These are phyloP conservation scores for Pipistrellus pygmaeus DNA, from an alignment of 2,797 vertebrate species.

Conservation along the genomic window DNA sequence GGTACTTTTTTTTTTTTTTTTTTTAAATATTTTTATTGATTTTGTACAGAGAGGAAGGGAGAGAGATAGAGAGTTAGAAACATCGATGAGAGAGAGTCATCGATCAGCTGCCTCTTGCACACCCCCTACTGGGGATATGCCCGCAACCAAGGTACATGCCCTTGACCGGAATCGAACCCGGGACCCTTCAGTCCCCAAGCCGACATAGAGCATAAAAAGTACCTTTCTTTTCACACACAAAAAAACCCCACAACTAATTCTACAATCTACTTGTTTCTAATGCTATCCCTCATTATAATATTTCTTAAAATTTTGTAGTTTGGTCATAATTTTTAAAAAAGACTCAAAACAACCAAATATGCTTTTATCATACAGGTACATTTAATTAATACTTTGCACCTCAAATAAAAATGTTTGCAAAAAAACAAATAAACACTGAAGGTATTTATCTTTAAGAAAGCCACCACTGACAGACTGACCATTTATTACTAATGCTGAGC, in stretches of 20 bases:
- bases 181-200: too few species aligned
- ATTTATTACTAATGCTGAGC: slow-evolving; percentile 43
- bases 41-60: too few species aligned
- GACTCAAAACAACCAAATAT: background rate
- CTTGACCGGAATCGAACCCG: too few species aligned
- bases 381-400: slow-evolving; percentile 31
- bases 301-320: slow-evolving; percentile 50
- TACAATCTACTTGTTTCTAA: background rate
- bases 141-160: too few species aligned
- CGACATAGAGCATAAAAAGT: background rate
- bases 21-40: too few species aligned
- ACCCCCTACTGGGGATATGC: too few species aligned
- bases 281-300: background rate
- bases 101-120: too few species aligned
- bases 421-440: background rate
- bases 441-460: slow-evolving; percentile 32
- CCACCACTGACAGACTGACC: background rate
- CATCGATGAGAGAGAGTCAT: too few species aligned
- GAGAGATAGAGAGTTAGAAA: too few species aligned
- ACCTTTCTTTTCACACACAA: background rate
- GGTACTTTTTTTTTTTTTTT: too few species aligned
- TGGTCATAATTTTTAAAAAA: slow-evolving; percentile 27
- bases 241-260: background rate
- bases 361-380: background rate
- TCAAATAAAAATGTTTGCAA: slow-evolving; percentile 20